Evolutionary conservation across 2,797 vertebrate species (phyloP), one percentile per base, ranked within the genome.

Genomic region (Gymnocypris eckloni): DNA sequence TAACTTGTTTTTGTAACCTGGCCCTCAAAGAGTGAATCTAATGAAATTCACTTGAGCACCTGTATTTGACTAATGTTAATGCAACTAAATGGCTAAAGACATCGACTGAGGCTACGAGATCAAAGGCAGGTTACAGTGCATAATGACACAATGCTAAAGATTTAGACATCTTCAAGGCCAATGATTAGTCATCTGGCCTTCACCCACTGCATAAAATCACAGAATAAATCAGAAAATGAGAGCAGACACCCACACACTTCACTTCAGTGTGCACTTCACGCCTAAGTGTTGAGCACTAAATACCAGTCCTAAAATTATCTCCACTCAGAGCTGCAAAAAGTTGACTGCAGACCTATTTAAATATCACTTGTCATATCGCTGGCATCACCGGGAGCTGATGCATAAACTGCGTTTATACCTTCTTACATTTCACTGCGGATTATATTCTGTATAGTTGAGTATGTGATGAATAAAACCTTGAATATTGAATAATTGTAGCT

Each of bases 291-390:
- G 16, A 45, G 37, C n/a, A 13, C 41, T 43, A 43, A 43, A 43
- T 43, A 41, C 41, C 3, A 8, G 41, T 41, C 81, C 41, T 3
- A 61, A 61, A 73, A 61, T 48, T 4, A n/a, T 59, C 59, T 45
- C 22, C 39, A 56, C 37, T 81, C 37, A 70, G 28, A 70, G 79
- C 22, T 28, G 67, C 66, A 18, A 56, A 41, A n/a, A 16, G 28
- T 15, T 67, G 78, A 79, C 28, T 15, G 48, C n/a, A 39, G 52
- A 71, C 4, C 20, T 45, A 48, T 72, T 82, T 18, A 50, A 64
- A 75, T 77, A 83, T 67, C 12, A 67, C 20, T 83, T 66, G 66
- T 66, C 39, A 39, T 48, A 41, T 43, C 3, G 43, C 28, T 83
- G 81, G 39, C 70, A 61, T 75, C 73, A 61, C 15, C 15, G n/a